Base-by-base conservation (phyloP, 2,113 vertebrate genomes). In the Reinhardtius hippoglossoides region DNA sequence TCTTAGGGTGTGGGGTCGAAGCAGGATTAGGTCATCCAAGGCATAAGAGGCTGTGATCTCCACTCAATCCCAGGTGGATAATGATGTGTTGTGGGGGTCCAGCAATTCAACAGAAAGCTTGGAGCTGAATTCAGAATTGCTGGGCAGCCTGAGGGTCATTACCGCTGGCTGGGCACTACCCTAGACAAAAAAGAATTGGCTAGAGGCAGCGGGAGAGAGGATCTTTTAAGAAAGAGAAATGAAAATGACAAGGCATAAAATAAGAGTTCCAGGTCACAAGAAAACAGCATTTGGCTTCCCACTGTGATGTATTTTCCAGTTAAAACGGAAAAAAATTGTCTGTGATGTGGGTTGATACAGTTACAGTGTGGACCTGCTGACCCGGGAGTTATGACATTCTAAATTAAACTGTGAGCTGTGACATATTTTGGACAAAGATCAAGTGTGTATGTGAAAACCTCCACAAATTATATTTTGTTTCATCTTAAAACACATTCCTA, bases 1-100 rank as follows among this genome's bases (percentile, higher is more conserved):
- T 60, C 27, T 48, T 52, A 58, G 24, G 23, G 16, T 20, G 18
- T 9, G 14, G 35, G 31, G 20, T 21, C 21, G 20, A 35, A 26
- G 18, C 59, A 56, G 59, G 18, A 9, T 31, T 31, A 31, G 31
- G 31, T 77, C 73, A 86, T 81, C 82, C 82, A 2, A 56, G 37
- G 74, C 68, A 87, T 86, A 65, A 74, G 64, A 80, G 56, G 35
- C 46, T 42, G 54, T 20, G 77, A 87, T 85, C 71, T 42, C 23
- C n/a, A 67, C 71, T 81, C 78, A 81, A 78, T 87, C 83, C 77
- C 67, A 44, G 55, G 9, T 79, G 88, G 82, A 87, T 88, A 89
- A 92, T 90, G 66, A 91, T 81, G 82, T 78, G 87, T 79, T 46
- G 46, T 77, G 81, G 78, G 85, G 69, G 18, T 50, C 61, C 62